Percentiles rank a stretch among this genome's conserved stretches.
Conservation (phyloP, 2,888 invertebrate species). For the Barypeithes pellucidus region DNA sequence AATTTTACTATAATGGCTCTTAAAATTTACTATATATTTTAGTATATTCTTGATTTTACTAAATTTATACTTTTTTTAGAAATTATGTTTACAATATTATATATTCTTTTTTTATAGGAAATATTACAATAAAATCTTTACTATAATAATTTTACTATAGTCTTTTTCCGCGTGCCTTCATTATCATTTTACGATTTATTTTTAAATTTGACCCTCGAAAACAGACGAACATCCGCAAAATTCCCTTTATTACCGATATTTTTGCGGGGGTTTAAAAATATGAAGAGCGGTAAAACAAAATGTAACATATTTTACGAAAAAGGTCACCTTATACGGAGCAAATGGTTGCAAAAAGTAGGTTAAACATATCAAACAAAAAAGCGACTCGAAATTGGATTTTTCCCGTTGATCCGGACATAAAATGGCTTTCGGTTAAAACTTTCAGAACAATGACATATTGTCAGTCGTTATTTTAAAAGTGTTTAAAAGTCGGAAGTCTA, state of each 20-base stretch:
- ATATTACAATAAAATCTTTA: too few relatives aligned
- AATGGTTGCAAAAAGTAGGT: constrained; percentile 16
- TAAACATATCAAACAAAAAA: constrained; percentile 38
- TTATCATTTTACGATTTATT: too few relatives aligned
- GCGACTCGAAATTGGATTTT: constrained; percentile 41
- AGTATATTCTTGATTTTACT: too few relatives aligned
- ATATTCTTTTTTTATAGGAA: too few relatives aligned
- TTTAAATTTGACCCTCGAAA: too few relatives aligned
- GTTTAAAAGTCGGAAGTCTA: constrained; percentile 65
- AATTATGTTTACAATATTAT: too few relatives aligned
- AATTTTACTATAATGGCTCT: too few relatives aligned
- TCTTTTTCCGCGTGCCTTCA: too few relatives aligned
- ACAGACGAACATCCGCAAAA: not conserved
- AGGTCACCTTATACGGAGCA: constrained; percentile 21
- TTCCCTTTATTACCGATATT: not conserved
- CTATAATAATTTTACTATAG: too few relatives aligned
- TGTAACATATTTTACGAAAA: constrained; percentile 39
- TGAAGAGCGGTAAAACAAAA: constrained; percentile 41
- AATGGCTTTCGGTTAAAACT: constrained; percentile 49
- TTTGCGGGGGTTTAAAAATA: not conserved
- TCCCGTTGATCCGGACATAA: constrained; percentile 37
- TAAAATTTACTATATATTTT: too few relatives aligned
- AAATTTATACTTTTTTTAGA: too few relatives aligned
- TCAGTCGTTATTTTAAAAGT: constrained; percentile 62
- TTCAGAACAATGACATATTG: constrained; percentile 61